A percentile compares a stretch with the other conserved stretches of the same genome.
Evolutionary conservation across 2,113 vertebrate species (phyloP).

Genomic region (Pyrgilauda ruficollis): DNA sequence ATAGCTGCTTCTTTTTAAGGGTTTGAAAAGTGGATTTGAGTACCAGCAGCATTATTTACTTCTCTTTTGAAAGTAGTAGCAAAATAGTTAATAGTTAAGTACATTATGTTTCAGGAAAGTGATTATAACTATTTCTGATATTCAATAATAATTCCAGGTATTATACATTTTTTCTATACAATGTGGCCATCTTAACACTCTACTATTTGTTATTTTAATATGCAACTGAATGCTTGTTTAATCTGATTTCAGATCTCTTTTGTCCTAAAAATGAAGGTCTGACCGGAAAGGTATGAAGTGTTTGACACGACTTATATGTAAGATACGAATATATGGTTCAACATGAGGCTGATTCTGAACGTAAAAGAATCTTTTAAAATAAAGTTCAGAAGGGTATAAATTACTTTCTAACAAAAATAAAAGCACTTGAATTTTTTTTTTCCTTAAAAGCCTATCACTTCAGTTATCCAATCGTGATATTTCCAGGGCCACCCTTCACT

Average conservation of each 20-base stretch:
- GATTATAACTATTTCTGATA: neutral
- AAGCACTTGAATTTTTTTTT: neutral
- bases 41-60: neutral
- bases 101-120: neutral
- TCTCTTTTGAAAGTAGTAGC: neutral
- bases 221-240: neutral
- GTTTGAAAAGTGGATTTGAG: neutral
- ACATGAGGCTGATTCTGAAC: neutral
- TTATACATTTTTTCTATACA: neutral
- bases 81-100: neutral
- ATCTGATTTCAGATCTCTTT: neutral
- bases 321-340: neutral
- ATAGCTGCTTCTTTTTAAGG: neutral
- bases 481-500: neutral
- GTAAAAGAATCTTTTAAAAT: neutral
- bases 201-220: neutral
- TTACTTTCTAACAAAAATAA: neutral
- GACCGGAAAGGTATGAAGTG: neutral
- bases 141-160: neutral
- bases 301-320: neutral
- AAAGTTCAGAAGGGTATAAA: neutral
- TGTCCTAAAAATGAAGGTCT: neutral
- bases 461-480: fast-evolving
- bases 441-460: neutral
- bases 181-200: neutral